Conservation (phyloP, 2,888 invertebrate genomes). For the Miltochrista miniata region DNA sequence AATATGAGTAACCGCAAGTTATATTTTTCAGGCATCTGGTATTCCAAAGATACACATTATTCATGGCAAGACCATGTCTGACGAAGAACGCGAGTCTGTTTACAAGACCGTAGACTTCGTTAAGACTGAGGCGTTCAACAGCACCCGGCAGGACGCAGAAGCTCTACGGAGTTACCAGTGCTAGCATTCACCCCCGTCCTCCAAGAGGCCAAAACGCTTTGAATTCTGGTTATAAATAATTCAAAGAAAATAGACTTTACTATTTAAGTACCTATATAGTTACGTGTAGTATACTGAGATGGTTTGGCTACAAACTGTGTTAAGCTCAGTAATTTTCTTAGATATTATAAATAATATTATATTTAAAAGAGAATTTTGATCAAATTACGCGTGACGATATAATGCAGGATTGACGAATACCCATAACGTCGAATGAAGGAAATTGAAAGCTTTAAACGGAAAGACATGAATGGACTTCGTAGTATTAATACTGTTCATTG, state of each 20-base stretch:
- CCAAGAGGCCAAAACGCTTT: not conserved
- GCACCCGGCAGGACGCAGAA: conserved; percentile 91
- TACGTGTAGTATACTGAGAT: too few relatives aligned
- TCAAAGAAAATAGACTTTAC: too few relatives aligned
- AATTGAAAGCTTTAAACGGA: conserved; percentile 4
- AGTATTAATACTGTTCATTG: not conserved
- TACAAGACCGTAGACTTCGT: conserved; percentile 97
- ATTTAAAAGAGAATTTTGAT: too few relatives aligned
- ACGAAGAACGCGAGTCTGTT: conserved; percentile 79
- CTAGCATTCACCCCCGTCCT: conserved; percentile 14
- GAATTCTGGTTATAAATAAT: too few relatives aligned
- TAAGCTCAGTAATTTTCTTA: too few relatives aligned
- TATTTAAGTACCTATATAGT: too few relatives aligned
- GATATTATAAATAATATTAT: too few relatives aligned
- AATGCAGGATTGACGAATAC: not conserved
- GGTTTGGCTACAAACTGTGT: too few relatives aligned
- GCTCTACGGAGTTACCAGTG: conserved; percentile 76
- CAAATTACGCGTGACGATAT: too few relatives aligned
- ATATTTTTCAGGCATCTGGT: too few relatives aligned
- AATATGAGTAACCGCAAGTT: too few relatives aligned
- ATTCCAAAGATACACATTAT: conserved; percentile 18
- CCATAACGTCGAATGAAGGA: not conserved
- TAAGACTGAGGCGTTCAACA: conserved; percentile 96
- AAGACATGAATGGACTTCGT: not conserved
- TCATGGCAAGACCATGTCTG: conserved; percentile 57